A percentile compares a stretch with the other conserved stretches of the same genome.
Evolutionary conservation across 2,888 invertebrate genomes (phyloP).

Genomic region (Chymomyza caudatula): DNA sequence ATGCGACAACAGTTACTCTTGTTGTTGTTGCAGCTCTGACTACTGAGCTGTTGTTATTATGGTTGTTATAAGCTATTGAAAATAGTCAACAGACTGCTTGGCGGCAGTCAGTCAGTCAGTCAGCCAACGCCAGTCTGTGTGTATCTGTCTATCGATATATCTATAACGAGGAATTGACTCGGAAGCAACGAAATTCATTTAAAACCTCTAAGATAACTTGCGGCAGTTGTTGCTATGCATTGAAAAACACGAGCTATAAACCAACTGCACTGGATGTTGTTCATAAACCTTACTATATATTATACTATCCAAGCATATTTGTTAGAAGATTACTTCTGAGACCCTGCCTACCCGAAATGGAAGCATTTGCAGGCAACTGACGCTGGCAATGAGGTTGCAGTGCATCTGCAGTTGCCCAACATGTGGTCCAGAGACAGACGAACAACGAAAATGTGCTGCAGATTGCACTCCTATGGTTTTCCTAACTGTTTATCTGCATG

Average conservation of each 20-base stretch:
- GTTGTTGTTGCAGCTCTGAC: slow-evolving; percentile 10
- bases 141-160: not conserved
- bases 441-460: slow-evolving; percentile 17
- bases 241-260: too few species aligned
- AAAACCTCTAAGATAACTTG: too few species aligned
- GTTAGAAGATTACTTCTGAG: too few species aligned
- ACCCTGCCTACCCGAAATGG: not conserved
- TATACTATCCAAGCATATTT: too few species aligned
- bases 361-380: not conserved
- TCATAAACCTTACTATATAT: too few species aligned
- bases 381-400: not conserved
- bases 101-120: slow-evolving; percentile 5
- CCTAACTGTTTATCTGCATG: slow-evolving; percentile 67
- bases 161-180: not conserved
- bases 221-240: not conserved
- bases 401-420: slow-evolving; percentile 26
- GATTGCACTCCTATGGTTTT: slow-evolving; percentile 56
- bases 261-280: too few species aligned
- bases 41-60: slow-evolving; percentile 19
- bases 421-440: slow-evolving; percentile 45
- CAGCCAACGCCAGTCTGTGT: not conserved
- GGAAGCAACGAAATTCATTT: not conserved
- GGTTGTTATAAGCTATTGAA: slow-evolving; percentile 62
- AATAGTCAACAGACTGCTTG: slow-evolving; percentile 33
- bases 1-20: slow-evolving; percentile 35